Evolutionary conservation across 2,888 invertebrate species (phyloP).

Genomic region (Syritta pipiens): DNA sequence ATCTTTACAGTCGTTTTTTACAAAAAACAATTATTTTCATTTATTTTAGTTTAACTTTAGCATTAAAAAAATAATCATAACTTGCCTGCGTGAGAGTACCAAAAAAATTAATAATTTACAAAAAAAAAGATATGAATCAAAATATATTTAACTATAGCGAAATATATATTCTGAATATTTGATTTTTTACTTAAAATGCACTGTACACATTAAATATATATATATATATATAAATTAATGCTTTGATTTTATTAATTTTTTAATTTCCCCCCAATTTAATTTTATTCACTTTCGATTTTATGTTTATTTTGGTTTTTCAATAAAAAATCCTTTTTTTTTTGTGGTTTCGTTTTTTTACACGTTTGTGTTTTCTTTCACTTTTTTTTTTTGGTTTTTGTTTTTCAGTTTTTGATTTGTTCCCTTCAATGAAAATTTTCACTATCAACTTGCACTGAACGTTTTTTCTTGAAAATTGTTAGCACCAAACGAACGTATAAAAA

Average conservation of each 20-base stretch:
- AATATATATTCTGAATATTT: constrained; percentile 55
- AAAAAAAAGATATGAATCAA: constrained; percentile 25
- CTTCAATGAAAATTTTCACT: constrained; percentile 40
- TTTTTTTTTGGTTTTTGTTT: constrained; percentile 12
- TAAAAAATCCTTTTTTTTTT: too few relatives aligned
- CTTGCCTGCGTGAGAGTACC: constrained; percentile 50
- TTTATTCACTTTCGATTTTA: constrained; percentile 21
- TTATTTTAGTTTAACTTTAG: constrained; percentile 36
- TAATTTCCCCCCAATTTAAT: constrained; percentile 21
- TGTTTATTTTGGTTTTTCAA: constrained; percentile 62
- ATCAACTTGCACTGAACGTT: constrained; percentile 63
- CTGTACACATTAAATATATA: constrained; percentile 59
- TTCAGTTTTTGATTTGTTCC: constrained; percentile 8
- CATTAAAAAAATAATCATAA: constrained; percentile 54
- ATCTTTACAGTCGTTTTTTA: neutral
- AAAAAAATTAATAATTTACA: too few relatives aligned
- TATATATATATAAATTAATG: too few relatives aligned
- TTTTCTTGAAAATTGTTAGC: constrained; percentile 53
- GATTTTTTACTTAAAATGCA: constrained; percentile 52
- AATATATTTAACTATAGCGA: constrained; percentile 49
- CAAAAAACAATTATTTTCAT: neutral
- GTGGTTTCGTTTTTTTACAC: constrained; percentile 15
- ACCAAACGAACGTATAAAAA: constrained; percentile 51
- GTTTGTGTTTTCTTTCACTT: constrained; percentile 60
- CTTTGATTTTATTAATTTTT: constrained; percentile 45